Percentiles rank a stretch among this genome's conserved stretches.
These are phyloP conservation scores for Procapra przewalskii DNA, from an alignment of 2,113 vertebrate genomes.

Conservation along the genomic window DNA sequence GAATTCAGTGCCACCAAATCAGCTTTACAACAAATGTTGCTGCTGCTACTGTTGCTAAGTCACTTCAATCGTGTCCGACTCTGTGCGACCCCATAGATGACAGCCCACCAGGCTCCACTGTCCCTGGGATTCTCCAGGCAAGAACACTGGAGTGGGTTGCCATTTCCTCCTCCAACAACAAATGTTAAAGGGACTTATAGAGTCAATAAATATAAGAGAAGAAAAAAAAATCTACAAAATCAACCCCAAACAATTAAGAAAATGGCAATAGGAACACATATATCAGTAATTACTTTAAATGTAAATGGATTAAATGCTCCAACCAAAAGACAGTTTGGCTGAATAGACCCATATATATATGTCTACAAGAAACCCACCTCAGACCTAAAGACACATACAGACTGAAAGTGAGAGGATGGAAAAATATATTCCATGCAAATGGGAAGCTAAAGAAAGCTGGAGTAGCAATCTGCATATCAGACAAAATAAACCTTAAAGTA, in stretches of 20 bases:
- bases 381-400: neutral
- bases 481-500: neutral
- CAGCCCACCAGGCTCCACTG: no score
- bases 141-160: no score
- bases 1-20: neutral
- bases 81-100: no score
- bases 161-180: neutral
- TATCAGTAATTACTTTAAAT: neutral
- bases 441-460: neutral
- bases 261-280: neutral
- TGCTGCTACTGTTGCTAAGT: no score
- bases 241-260: neutral
- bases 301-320: neutral
- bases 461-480: neutral
- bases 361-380: neutral
- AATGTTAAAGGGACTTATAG: neutral
- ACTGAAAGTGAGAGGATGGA: neutral
- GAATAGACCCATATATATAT: neutral
- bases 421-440: neutral
- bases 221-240: neutral
- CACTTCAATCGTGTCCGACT: accelerated
- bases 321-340: neutral
- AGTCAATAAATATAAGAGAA: neutral
- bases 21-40: neutral
- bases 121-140: no score